Evolutionary conservation across 2,113 vertebrate genomes (phyloP), one percentile per base, ranked within the genome.

Genomic region (Bufo gargarizans): DNA sequence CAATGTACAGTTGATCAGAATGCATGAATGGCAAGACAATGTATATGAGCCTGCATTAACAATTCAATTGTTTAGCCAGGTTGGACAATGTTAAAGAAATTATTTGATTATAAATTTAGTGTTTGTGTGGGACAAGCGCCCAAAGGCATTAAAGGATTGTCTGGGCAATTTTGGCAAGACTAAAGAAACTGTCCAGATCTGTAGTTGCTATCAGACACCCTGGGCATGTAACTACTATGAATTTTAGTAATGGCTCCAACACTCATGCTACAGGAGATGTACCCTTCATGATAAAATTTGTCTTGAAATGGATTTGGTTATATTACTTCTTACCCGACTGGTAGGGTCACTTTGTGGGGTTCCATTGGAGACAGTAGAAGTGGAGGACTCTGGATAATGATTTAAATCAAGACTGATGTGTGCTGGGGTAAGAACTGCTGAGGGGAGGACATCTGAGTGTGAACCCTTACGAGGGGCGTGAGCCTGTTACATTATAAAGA

Each of bases 321-420:
- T 56, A 20, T 22, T 56, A 43, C 55, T 45, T 10, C 65, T 87
- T 89, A 89, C 87, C 81, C 82, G 87, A 69, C 72, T 84, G 71
- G 72, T 78, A 8, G 87, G 82, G 58, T 84, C 87, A 89, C 87
- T 84, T 84, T 90, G 91, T 89, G 91, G 92, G 82, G 95, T 91
- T 47, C 95, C 95, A 16, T 95, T 96, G 90, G 94, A 94, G 81
- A 95, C 92, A 49, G 84, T 91, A 76, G 71, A 82, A 19, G 91
- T 89, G 58, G 90, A 89, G 91, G 88, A 82, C 87, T 90, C 83
- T 55, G 91, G 89, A 90, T 92, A 93, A 86, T 95, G 93, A 53
- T 89, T 89, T 91, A 95, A 95, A 83, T 91, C 93, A 92, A 95
- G 91, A 63, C 93, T 94, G 82, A 96, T 90, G 17, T 95, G 94